These are phyloP conservation scores for Leptoteleia sp. DNA, from an alignment of 1,140 invertebrate species.

Conservation along the genomic window DNA sequence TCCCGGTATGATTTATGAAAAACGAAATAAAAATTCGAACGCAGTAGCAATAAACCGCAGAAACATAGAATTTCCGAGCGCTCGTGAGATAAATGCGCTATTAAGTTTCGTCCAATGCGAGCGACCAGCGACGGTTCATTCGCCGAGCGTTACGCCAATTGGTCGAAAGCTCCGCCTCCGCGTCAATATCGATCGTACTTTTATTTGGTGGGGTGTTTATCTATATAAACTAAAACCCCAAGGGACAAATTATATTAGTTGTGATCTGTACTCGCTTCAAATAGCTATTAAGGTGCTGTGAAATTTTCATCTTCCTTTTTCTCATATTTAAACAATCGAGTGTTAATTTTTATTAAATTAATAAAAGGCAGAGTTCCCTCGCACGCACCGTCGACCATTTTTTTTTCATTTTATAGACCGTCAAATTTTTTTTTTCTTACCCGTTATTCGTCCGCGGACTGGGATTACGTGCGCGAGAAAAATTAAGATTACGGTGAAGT, in stretches of 20 bases:
- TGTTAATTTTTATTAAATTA: no score
- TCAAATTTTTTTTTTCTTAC: no score
- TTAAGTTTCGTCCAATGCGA: slow-evolving; percentile 72
- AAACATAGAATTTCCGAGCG: slow-evolving; percentile 30
- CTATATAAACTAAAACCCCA: slow-evolving; percentile 76
- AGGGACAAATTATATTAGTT: slow-evolving; percentile 70
- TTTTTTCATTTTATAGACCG: no score
- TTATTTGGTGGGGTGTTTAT: slow-evolving; percentile 28
- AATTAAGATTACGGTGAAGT: no score
- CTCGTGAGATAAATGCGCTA: slow-evolving; percentile 65
- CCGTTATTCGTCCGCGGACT: no score
- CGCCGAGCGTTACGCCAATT: slow-evolving; percentile 59
- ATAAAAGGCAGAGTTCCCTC: no score
- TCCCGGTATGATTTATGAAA: slow-evolving; percentile 42
- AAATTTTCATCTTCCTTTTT: no score
- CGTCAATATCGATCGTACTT: slow-evolving; percentile 76
- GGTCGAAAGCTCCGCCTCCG: slow-evolving; percentile 73
- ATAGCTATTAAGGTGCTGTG: slow-evolving; percentile 11
- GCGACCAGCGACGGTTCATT: slow-evolving; percentile 57
- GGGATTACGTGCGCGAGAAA: no score
- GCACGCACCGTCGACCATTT: no score
- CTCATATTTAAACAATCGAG: no score
- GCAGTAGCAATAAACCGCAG: slow-evolving; percentile 76
- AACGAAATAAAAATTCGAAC: slow-evolving; percentile 72
- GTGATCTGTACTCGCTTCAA: slow-evolving; percentile 12